phyloP scores from a whole-genome alignment of 64 coral and sea anemone genomes.

The Acropora yongei region DNA sequence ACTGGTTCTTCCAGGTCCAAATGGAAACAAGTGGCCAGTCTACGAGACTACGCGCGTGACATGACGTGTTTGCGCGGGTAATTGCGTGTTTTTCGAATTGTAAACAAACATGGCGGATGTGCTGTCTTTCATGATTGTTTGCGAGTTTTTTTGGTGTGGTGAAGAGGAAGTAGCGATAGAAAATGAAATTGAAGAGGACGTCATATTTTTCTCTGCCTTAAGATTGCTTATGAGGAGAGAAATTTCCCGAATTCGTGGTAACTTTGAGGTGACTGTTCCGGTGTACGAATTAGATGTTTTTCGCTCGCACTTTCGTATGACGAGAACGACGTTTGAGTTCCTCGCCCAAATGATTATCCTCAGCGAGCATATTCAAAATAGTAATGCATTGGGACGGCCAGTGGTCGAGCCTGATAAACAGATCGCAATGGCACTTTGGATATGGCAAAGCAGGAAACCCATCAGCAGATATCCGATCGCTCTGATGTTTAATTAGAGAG shows the following conservation, averaged over 20 bases:
- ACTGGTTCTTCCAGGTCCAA: background rate
- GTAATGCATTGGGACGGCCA: background rate
- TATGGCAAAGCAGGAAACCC: conserved; percentile 10
- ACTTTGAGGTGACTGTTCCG: no score
- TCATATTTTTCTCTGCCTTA: background rate
- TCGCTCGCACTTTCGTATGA: no score
- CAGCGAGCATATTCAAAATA: no score
- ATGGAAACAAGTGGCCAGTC: background rate
- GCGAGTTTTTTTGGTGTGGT: no score
- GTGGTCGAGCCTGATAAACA: background rate
- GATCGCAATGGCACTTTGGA: background rate
- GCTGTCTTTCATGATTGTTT: no score
- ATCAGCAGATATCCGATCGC: background rate
- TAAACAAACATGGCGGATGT: no score
- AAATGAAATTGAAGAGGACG: conserved; percentile 20
- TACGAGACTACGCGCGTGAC: background rate
- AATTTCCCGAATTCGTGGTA: no score
- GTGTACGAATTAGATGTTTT: no score
- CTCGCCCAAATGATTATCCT: no score
- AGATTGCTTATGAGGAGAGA: background rate
- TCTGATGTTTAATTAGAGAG: no score
- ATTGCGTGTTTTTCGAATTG: no score
- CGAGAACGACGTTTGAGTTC: no score
- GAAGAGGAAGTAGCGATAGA: background rate
- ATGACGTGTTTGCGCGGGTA: background rate